phyloP scores from a whole-genome alignment of 2,888 invertebrate genomes.

The Lithosia quadra region DNA sequence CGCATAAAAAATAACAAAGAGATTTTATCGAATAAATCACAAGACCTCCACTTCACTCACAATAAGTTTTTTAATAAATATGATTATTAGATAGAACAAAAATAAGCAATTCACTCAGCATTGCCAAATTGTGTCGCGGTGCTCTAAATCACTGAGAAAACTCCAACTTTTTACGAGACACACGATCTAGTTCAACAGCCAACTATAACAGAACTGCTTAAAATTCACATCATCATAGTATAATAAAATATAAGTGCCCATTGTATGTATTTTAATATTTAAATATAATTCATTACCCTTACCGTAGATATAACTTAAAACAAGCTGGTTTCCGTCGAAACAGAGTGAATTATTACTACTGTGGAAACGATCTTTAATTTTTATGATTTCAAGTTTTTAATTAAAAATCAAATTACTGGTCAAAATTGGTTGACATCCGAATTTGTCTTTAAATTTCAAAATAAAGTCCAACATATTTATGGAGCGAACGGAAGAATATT shows the following conservation, averaged over 20 bases:
- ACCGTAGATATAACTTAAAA: conserved; percentile 38
- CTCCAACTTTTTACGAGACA: conserved; percentile 52
- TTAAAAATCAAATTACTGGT: conserved; percentile 38
- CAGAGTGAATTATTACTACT: conserved; percentile 42
- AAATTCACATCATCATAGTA: conserved; percentile 44
- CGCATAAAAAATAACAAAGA: conserved; percentile 57
- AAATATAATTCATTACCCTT: conserved; percentile 45
- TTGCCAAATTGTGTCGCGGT: conserved; percentile 71
- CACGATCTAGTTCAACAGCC: conserved; percentile 23
- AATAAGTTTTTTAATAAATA: conserved; percentile 64
- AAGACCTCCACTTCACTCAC: conserved; percentile 60
- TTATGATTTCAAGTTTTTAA: conserved; percentile 40
- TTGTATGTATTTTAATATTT: conserved; percentile 53
- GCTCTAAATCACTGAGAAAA: conserved; percentile 68
- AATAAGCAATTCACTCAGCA: conserved; percentile 68
- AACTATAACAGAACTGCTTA: conserved; percentile 36
- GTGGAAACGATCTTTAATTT: conserved; percentile 41
- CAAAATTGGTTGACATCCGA: conserved; percentile 39
- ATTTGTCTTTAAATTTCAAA: conserved; percentile 32
- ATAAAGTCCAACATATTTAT: conserved; percentile 36
- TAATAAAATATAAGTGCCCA: conserved; percentile 49
- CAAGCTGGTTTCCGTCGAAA: conserved; percentile 43
- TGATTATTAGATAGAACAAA: conserved; percentile 68
- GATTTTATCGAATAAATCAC: conserved; percentile 64
- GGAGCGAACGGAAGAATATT: conserved; percentile 33